Percentiles rank a stretch among this genome's conserved stretches.
phyloP scores from a whole-genome alignment of 2,113 vertebrate species.

The Eupsittula cactorum region DNA sequence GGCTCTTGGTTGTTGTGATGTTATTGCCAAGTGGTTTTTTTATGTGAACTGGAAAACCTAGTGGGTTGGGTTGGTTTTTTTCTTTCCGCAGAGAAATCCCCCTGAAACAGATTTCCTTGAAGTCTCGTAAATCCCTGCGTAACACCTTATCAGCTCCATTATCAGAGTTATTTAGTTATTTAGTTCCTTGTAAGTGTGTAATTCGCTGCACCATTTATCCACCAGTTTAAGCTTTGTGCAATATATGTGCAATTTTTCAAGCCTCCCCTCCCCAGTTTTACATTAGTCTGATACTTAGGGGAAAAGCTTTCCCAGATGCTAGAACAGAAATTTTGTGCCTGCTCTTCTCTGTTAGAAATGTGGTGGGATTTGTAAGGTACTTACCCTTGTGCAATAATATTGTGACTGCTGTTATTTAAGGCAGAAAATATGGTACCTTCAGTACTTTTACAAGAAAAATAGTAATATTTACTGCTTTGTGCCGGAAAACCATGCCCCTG shows the following conservation, averaged over 20 bases:
- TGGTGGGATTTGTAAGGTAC: background rate
- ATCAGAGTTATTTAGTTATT: conserved; percentile 38
- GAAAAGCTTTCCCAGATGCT: conserved; percentile 36
- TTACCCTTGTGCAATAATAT: background rate
- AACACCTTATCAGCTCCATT: conserved; percentile 21
- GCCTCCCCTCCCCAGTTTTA: background rate
- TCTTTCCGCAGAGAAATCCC: background rate
- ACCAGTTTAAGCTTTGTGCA: background rate
- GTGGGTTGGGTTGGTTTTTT: background rate
- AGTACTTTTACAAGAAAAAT: background rate
- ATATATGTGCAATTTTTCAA: background rate
- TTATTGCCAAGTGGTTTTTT: conserved; percentile 22
- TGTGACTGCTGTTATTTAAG: conserved; percentile 40
- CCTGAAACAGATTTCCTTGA: background rate
- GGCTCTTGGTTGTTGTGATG: background rate
- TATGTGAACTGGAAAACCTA: background rate
- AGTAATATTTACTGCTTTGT: conserved; percentile 2
- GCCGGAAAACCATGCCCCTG: background rate
- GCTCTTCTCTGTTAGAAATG: background rate
- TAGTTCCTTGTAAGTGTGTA: conserved; percentile 14
- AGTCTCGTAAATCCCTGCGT: background rate
- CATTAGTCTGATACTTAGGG: conserved; percentile 12
- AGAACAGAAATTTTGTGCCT: background rate
- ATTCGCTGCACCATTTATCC: background rate
- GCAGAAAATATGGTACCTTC: background rate